Evolutionary conservation across 2,888 invertebrate genomes (phyloP).

Genomic region (Drosophila peninsularis): DNA sequence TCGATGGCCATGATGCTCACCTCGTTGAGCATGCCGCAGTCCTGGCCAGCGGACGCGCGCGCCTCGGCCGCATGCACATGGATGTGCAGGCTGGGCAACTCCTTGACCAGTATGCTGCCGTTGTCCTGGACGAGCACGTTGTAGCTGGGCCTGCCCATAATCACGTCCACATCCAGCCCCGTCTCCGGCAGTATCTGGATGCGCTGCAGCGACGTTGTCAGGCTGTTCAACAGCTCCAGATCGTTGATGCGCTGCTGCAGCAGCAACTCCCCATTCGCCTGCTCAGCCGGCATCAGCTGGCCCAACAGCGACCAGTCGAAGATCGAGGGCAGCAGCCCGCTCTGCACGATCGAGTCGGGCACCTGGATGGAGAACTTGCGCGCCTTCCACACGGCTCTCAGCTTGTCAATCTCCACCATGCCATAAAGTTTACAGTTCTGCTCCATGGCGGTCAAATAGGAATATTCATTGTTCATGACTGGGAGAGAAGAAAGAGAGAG

Average conservation of each 20-base stretch:
- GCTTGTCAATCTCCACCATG: conserved; percentile 42
- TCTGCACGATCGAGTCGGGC: conserved; percentile 32
- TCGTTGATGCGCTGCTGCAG: conserved; percentile 49
- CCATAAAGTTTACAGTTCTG: conserved; percentile 36
- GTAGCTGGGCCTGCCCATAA: conserved; percentile 37
- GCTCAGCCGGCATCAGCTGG: conserved; percentile 40
- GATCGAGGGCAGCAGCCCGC: conserved; percentile 45
- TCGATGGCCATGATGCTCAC: not conserved
- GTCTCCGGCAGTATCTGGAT: conserved; percentile 30
- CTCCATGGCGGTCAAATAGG: conserved; percentile 22
- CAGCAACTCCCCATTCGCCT: conserved; percentile 25
- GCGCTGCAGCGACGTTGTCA: conserved; percentile 49
- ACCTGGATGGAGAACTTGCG: conserved; percentile 38
- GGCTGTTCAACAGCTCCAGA: conserved; percentile 39
- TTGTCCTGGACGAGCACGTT: conserved; percentile 42
- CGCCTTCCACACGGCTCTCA: conserved; percentile 35
- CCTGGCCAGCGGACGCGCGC: conserved; percentile 39
- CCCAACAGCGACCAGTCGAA: conserved; percentile 50
- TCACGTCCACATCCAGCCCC: conserved; percentile 32
- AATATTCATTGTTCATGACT: conserved; percentile 38
- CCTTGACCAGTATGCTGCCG: conserved; percentile 44
- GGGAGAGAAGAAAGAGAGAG: too few relatives aligned
- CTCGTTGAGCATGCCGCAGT: not conserved
- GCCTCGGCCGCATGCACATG: conserved; percentile 17
- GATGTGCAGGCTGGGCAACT: conserved; percentile 36